Percentiles rank a stretch among this genome's conserved stretches.
Evolutionary conservation across 2,113 vertebrate genomes (phyloP).

Genomic region (Crotophaga sulcirostris): DNA sequence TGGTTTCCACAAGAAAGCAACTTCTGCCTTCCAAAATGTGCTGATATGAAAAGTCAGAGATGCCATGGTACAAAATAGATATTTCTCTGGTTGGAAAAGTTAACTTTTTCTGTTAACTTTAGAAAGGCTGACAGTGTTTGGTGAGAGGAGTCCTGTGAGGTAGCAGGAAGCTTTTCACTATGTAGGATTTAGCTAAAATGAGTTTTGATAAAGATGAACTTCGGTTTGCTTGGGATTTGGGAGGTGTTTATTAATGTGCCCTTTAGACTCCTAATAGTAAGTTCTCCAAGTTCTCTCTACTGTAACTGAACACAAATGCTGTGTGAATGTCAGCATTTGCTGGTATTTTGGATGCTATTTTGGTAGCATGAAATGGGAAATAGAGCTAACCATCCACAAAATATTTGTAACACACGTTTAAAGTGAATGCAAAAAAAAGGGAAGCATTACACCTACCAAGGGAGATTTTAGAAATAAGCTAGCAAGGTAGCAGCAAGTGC

Average conservation of each 20-base stretch:
- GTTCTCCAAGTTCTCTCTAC: background rate
- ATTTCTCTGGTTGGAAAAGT: background rate
- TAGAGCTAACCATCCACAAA: background rate
- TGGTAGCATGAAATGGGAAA: background rate
- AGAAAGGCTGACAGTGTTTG: background rate
- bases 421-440: background rate
- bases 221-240: background rate
- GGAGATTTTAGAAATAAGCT: background rate
- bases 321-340: background rate
- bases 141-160: background rate
- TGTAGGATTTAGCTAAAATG: background rate
- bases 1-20: background rate
- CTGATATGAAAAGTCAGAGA: background rate
- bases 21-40: background rate
- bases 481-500: background rate
- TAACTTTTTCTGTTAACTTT: background rate
- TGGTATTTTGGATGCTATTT: background rate
- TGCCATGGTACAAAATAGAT: background rate
- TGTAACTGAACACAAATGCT: background rate
- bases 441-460: background rate
- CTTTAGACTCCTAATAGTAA: background rate
- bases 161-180: background rate
- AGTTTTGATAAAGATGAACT: background rate
- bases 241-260: background rate
- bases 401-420: background rate